Conservation (phyloP, 2,888 invertebrate species). For the Teleogryllus oceanicus region DNA sequence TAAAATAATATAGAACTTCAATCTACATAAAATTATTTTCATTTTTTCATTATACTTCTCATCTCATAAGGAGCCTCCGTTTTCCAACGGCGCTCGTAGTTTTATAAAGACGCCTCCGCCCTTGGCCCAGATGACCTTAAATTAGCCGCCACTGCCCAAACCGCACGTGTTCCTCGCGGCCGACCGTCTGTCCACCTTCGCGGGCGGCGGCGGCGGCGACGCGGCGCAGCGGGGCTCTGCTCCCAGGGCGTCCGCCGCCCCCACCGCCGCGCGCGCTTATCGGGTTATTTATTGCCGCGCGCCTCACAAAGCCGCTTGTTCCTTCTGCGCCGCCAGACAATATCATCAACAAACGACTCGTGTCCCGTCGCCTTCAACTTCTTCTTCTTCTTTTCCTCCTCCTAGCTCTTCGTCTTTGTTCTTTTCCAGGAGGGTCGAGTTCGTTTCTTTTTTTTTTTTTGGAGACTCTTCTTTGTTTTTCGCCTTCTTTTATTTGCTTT, state of each 20-base stretch:
- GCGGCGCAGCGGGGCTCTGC: not conserved
- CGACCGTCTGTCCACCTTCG: no score
- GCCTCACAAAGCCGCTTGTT: not conserved
- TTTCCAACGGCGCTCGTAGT: no score
- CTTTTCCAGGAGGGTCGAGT: not conserved
- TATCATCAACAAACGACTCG: constrained; percentile 1
- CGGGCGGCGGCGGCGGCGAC: not conserved
- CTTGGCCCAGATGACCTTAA: no score
- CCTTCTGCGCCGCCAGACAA: not conserved
- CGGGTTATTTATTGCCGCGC: constrained; percentile 3
- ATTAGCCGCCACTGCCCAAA: no score
- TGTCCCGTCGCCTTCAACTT: not conserved
- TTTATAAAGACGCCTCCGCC: no score
- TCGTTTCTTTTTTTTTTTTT: no score
- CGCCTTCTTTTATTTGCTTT: not conserved
- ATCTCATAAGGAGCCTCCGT: no score
- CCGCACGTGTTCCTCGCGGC: no score
- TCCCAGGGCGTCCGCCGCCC: not conserved
- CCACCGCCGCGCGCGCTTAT: not conserved
- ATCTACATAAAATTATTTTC: no score
- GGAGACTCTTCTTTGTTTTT: not conserved
- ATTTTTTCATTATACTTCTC: no score
- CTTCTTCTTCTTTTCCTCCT: no score
- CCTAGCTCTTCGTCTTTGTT: not conserved
- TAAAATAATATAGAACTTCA: no score